phyloP scores from a whole-genome alignment of 2,797 vertebrate species.

The Typhlichthys subterraneus region DNA sequence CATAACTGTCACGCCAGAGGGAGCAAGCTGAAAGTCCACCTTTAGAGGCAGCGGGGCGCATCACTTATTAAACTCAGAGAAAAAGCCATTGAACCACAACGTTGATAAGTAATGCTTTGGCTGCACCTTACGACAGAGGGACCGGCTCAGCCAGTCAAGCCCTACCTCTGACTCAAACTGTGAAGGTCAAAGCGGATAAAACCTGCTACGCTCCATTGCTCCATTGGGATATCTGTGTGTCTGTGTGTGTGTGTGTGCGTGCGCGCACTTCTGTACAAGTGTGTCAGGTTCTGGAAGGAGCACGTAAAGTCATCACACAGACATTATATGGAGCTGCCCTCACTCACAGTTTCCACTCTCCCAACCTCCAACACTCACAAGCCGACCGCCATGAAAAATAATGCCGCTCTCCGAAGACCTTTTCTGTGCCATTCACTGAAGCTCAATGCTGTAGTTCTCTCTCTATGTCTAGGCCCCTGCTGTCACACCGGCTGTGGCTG shows the following conservation, averaged over 20 bases:
- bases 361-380: constrained; percentile 54
- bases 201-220: constrained; percentile 46
- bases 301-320: constrained; percentile 53
- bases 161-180: constrained; percentile 44
- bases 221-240: constrained; percentile 38
- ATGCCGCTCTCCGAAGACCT: constrained; percentile 36
- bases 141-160: constrained; percentile 42
- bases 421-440: constrained; percentile 28
- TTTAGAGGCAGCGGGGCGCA: constrained; percentile 29
- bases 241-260: constrained; percentile 13
- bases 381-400: constrained; percentile 56
- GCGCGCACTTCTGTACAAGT: constrained; percentile 14
- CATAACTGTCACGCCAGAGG: constrained; percentile 10
- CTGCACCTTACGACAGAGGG: constrained; percentile 41
- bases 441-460: constrained; percentile 27
- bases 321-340: constrained; percentile 48
- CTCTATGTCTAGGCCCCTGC: constrained; percentile 34
- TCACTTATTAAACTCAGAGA: constrained; percentile 42
- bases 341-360: constrained; percentile 63
- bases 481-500: constrained; percentile 12
- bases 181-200: constrained; percentile 70
- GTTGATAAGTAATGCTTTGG: constrained; percentile 47
- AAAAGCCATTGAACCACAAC: constrained; percentile 44
- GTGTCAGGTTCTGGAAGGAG: constrained; percentile 34
- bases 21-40: constrained; percentile 25